These are phyloP conservation scores for Nerophis lumbriciformis DNA, from an alignment of 2,113 vertebrate species.

Conservation along the genomic window DNA sequence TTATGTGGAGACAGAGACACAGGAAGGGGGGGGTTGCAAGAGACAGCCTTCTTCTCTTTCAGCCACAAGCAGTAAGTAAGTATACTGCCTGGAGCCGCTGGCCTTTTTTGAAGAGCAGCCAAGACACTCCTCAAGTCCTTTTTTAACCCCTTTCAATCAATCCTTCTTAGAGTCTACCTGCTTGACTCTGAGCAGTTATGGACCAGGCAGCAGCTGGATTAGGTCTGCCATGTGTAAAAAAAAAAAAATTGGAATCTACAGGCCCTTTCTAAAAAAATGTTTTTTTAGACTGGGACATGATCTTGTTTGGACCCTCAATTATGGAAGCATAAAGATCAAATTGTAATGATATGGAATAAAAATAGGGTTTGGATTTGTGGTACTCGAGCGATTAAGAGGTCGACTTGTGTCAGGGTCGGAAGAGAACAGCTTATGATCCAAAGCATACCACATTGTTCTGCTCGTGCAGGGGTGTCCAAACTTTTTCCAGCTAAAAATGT, in stretches of 20 bases:
- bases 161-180: conserved; percentile 9
- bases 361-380: too few species aligned
- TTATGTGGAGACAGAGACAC: conserved; percentile 75
- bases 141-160: conserved; percentile 61
- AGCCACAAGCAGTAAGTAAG: conserved; percentile 53
- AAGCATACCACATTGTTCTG: too few species aligned
- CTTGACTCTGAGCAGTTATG: conserved; percentile 8
- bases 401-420: too few species aligned
- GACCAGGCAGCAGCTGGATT: background rate
- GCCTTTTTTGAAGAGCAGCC: conserved; percentile 63
- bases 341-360: too few species aligned
- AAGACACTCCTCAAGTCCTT: conserved; percentile 56
- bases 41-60: conserved; percentile 71
- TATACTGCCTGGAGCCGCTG: conserved; percentile 60
- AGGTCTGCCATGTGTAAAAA: background rate
- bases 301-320: background rate
- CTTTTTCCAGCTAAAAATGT: too few species aligned
- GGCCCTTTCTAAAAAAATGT: background rate
- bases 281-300: background rate
- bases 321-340: too few species aligned
- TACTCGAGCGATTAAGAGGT: too few species aligned
- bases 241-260: background rate
- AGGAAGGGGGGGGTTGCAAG: conserved; percentile 47
- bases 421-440: too few species aligned
- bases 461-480: too few species aligned